Percentiles rank a stretch among this genome's conserved stretches.
Conservation (phyloP, 2,888 invertebrate genomes). For the Lamproptera curius region DNA sequence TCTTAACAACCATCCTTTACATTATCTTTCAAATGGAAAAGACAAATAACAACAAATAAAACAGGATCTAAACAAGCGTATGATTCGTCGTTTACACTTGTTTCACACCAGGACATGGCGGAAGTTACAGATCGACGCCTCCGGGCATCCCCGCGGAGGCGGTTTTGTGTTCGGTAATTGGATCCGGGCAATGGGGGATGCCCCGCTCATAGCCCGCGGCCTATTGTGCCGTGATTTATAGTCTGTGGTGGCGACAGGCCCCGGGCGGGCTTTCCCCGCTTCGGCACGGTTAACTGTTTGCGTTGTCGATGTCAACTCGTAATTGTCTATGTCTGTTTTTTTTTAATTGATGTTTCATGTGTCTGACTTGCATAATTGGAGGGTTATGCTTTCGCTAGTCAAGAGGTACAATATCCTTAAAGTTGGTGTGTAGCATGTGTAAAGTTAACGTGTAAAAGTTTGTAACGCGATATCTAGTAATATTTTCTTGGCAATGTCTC, state of each 20-base stretch:
- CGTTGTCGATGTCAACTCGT: not conserved
- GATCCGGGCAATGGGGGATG: slow-evolving; percentile 35
- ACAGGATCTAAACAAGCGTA: no score
- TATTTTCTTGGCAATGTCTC: no score
- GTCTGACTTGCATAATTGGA: no score
- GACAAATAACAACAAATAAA: no score
- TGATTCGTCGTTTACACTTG: not conserved
- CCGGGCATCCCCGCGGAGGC: slow-evolving; percentile 31
- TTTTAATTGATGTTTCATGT: not conserved
- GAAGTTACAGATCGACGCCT: slow-evolving; percentile 26
- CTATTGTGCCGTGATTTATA: slow-evolving; percentile 46
- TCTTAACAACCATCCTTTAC: no score
- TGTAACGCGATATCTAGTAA: no score
- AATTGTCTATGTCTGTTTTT: not conserved
- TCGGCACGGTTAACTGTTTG: slow-evolving; percentile 10
- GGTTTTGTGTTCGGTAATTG: slow-evolving; percentile 42
- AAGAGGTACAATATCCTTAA: no score
- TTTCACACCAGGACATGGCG: not conserved
- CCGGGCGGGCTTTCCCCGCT: slow-evolving; percentile 30
- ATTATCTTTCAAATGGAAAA: no score
- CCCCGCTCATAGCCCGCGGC: slow-evolving; percentile 35
- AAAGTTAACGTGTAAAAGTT: no score
- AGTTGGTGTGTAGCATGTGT: no score
- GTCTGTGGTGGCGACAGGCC: slow-evolving; percentile 35
- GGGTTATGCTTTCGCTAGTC: no score